phyloP scores from a whole-genome alignment of 2,113 vertebrate species.

The Pomatostomus ruficeps region DNA sequence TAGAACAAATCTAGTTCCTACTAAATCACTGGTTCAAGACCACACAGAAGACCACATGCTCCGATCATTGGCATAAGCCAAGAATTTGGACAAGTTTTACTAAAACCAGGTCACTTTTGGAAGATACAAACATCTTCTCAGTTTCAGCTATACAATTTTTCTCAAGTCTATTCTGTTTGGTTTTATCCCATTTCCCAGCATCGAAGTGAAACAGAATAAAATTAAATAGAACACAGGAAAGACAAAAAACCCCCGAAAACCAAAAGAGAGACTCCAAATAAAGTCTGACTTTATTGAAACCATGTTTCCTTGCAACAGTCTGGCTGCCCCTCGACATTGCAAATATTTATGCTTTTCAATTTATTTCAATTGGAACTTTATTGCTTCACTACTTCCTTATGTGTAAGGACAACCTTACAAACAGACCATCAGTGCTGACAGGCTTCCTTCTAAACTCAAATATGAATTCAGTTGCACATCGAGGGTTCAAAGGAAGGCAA shows the following conservation, averaged over 20 bases:
- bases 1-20: not conserved
- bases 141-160: not conserved
- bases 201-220: not conserved
- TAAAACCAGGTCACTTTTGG: not conserved
- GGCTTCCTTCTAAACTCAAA: not conserved
- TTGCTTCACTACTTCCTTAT: not conserved
- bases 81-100: not conserved
- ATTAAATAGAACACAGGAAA: not conserved
- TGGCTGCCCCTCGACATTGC: not conserved
- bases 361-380: not conserved
- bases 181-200: not conserved
- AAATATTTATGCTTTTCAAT: not conserved
- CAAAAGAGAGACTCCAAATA: not conserved
- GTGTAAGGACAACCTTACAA: not conserved
- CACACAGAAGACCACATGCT: not conserved
- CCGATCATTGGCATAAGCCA: not conserved
- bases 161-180: not conserved
- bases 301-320: not conserved
- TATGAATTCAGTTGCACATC: not conserved
- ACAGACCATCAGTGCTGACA: not conserved
- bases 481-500: not conserved
- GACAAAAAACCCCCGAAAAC: not conserved
- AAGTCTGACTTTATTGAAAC: not conserved
- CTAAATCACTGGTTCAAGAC: not conserved
- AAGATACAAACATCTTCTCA: not conserved